phyloP scores from a whole-genome alignment of 2,113 vertebrate species.

The Chloropsis cyanopogon region DNA sequence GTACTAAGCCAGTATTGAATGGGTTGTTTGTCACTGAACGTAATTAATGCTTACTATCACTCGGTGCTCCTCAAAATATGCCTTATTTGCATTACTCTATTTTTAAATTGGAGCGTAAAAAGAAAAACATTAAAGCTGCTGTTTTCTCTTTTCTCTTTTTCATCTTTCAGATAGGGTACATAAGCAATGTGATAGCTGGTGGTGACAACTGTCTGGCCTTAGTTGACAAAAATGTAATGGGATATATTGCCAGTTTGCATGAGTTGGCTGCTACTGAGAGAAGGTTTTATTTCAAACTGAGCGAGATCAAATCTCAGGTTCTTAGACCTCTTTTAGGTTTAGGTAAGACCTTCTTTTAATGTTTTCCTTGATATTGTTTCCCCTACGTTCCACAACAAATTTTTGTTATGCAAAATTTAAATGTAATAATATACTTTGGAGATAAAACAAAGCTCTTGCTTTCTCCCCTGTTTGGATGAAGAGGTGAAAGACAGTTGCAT shows the following conservation, averaged over 20 bases:
- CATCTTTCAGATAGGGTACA: constrained; percentile 85
- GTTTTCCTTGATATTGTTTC: not conserved
- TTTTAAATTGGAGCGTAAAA: not conserved
- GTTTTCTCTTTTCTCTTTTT: not conserved
- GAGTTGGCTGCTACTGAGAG: constrained; percentile 92
- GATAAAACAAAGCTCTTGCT: not conserved
- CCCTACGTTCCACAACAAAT: not conserved
- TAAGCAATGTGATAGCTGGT: constrained; percentile 87
- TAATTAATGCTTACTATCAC: not conserved
- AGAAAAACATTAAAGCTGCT: not conserved
- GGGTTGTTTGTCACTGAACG: not conserved
- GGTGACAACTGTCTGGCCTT: constrained; percentile 81
- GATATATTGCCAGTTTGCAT: constrained; percentile 91
- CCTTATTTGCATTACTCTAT: not conserved
- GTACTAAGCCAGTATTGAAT: not conserved
- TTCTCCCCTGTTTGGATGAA: not conserved
- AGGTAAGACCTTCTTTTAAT: constrained; percentile 72
- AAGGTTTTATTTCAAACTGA: constrained; percentile 88
- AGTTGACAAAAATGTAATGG: constrained; percentile 89
- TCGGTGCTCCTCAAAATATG: not conserved
- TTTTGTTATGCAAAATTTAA: not conserved
- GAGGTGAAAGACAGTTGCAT: not conserved
- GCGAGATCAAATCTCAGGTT: constrained; percentile 84
- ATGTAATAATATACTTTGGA: not conserved
- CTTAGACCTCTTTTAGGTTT: constrained; percentile 90